phyloP scores from a whole-genome alignment of 2,888 invertebrate species.

The Lordiphosa fenestrarum region DNA sequence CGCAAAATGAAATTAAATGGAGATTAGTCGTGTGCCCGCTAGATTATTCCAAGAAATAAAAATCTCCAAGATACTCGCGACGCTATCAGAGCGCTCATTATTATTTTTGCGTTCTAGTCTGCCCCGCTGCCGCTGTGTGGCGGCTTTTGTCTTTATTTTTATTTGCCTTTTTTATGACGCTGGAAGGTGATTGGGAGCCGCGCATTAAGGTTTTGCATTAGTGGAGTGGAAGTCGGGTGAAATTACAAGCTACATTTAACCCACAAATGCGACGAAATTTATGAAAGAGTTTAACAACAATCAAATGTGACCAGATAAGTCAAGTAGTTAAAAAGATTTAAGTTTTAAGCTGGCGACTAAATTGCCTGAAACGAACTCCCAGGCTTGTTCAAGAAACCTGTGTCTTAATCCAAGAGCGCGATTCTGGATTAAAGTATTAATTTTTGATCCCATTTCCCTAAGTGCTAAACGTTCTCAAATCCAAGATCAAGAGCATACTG shows the following conservation, averaged over 20 bases:
- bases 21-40: conserved; percentile 75
- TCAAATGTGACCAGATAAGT: conserved; percentile 1
- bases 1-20: conserved; percentile 77
- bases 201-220: conserved; percentile 26
- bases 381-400: too few relatives aligned
- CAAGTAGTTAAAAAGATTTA: neutral
- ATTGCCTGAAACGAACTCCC: too few relatives aligned
- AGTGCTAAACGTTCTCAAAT: too few relatives aligned
- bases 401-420: too few relatives aligned
- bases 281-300: conserved; percentile 23
- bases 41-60: conserved; percentile 76
- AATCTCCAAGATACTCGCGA: conserved; percentile 51
- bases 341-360: neutral
- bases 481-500: too few relatives aligned
- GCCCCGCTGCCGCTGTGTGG: too few relatives aligned
- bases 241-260: conserved; percentile 74
- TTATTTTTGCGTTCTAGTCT: conserved; percentile 59
- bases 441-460: too few relatives aligned
- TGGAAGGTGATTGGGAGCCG: conserved; percentile 68
- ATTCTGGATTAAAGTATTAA: too few relatives aligned
- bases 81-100: conserved; percentile 53
- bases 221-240: conserved; percentile 48
- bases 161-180: conserved; percentile 68
- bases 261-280: conserved; percentile 47
- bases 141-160: conserved; percentile 62